Evolutionary conservation across 2,113 vertebrate species (phyloP).

Genomic region (human (Homo sapiens)): DNA sequence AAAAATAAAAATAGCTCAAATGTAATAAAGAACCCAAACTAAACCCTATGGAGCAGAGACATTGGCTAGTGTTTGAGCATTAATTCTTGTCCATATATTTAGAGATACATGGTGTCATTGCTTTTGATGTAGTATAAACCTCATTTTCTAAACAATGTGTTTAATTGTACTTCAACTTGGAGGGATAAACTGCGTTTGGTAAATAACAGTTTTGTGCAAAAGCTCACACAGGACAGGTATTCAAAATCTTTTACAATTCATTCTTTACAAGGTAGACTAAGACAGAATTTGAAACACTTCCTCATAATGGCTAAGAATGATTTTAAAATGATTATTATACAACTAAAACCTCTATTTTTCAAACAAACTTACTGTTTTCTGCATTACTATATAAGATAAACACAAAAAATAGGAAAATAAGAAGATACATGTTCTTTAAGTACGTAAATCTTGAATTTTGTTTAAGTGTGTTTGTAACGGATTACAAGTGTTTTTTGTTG

Average conservation of each 20-base stretch:
- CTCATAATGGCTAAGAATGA: not conserved
- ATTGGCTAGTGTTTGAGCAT: not conserved
- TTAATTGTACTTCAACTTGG: not conserved
- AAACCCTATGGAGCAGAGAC: not conserved
- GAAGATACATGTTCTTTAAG: not conserved
- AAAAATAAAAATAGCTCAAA: not conserved
- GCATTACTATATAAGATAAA: not conserved
- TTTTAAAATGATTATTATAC: not conserved
- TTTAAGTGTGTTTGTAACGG: not conserved
- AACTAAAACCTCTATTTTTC: not conserved
- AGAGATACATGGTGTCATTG: not conserved
- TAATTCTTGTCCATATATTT: not conserved
- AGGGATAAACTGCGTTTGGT: not conserved
- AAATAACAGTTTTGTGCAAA: not conserved
- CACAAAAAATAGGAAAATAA: not conserved
- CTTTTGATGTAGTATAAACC: not conserved
- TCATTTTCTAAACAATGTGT: constrained; percentile 34
- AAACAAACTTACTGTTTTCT: constrained; percentile 13
- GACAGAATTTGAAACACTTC: not conserved
- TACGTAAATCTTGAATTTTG: not conserved
- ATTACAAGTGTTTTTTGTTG: not conserved
- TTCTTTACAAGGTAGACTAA: not conserved
- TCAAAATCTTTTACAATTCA: not conserved
- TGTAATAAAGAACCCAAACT: not conserved
- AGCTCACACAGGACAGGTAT: not conserved